Evolutionary conservation across 2,113 vertebrate genomes (phyloP), one percentile per base, ranked within the genome.

Genomic region (Pelodiscus sinensis): DNA sequence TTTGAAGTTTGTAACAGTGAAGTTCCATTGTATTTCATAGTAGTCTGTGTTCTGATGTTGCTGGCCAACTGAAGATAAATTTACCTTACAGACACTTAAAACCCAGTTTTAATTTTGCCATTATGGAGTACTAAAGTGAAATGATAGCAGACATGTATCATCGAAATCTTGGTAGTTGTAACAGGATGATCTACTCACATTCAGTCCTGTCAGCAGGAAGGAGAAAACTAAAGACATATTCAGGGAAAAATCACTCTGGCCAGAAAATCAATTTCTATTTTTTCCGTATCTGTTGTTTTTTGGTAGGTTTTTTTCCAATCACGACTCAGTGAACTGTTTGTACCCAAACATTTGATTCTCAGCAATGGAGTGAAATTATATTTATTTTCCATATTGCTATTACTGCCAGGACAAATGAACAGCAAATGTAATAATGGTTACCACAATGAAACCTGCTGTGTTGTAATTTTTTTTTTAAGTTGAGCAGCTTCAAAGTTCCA

Each of bases 401-500:
- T 87, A 82, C 73, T 38, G 68, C 58, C 14, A 82, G 16, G 58
- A 79, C 87, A 87, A 83, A 56, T n/a, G 51, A 81, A 44, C 3
- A 29, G 71, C 57, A 89, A 83, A 79, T 83, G 87, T 84, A 89
- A 89, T 84, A 89, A 89, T 79, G 81, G 85, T 83, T 87, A 78
- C 58, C 21, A 51, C 80, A 68, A 51, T 83, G 71, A 79, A 78
- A 83, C 77, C n/a, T 80, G 58, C 78, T 87, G 78, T 87, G 79
- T 57, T 90, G 38, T 81, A 14, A 75, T 82, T 31, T 82, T 77
- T 38, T 82, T 86, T n/a, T 55, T 77, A 86, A 87, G 80, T 35
- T 35, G 57, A 79, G 79, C 56, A 29, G 57, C 80, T 79, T 87
- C 85, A n/a, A 60, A 82, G 73, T 68, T n/a, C 14, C 38, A 68